Base-by-base conservation (phyloP, 2,888 invertebrate species). In the Plagodis pulveraria region DNA sequence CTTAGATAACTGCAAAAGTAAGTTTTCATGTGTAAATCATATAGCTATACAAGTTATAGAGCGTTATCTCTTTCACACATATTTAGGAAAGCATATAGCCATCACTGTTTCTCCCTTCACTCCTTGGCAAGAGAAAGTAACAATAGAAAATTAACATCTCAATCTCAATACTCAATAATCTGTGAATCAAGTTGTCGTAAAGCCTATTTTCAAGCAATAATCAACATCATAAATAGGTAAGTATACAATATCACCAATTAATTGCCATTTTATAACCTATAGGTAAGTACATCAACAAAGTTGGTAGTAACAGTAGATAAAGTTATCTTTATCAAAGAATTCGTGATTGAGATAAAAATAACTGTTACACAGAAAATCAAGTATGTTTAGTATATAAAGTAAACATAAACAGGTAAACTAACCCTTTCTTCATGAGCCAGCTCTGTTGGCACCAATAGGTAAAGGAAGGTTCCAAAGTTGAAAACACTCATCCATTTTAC, bases 381-480 rank as follows among this genome's bases (percentile, higher is more conserved):
- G 75, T 55, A 67, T 70, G 67, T 69, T 5, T 40, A 72, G 59
- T 67, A 70, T 58, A 64, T 66, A 73, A 79, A 79, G 86, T 87
- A 86, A 87, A 87, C 86, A 86, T 85, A 88, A 87, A 89, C 89
- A 90, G 84, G 82, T 81, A 84, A 88, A 92, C 91, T 89, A 86
- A 91, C 92, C 92, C 91, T 89, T 91, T 91, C 91, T 91, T 92
- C 92, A 92, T 92, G 91, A 91, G 91, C 90, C 91, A 87, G 81
- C 89, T 88, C 84, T 84, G 84, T 84, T 87, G 85, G 88, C 85
- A 84, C 85, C 89, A 75, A 87, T 89, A 81, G 89, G 77, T 83
- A 81, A 84, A 88, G 83, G 83, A 87, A 86, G 84, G 80, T 83
- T 87, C 88, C 89, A 83, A 72, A 79, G 80, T 77, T 81, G 87